Conservation (phyloP, 2,888 invertebrate species). For the Pristionchus mayeri region DNA sequence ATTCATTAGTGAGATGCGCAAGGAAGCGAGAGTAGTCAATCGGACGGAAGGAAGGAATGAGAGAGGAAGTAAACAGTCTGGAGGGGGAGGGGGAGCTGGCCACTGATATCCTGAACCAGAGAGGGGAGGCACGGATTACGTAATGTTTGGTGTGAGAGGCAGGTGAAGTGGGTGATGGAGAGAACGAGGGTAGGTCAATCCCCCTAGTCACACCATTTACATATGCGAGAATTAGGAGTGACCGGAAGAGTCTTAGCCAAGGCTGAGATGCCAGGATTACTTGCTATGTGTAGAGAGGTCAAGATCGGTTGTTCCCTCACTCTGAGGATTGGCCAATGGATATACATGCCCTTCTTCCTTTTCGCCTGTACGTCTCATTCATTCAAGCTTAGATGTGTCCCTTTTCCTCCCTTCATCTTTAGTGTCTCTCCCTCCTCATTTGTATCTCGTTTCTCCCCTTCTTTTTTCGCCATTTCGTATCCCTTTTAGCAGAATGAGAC, state of each 20-base stretch:
- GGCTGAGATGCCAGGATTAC: too few species aligned
- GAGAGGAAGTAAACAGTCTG: neutral
- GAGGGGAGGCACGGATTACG: neutral
- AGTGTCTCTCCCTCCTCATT: neutral
- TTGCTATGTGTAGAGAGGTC: neutral
- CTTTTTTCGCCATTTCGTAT: neutral
- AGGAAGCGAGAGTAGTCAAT: neutral
- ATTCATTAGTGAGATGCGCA: neutral
- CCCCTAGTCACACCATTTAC: constrained; percentile 11
- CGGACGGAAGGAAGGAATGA: constrained; percentile 26
- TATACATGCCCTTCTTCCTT: neutral
- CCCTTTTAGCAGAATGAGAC: constrained; percentile 2
- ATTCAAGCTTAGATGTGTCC: neutral
- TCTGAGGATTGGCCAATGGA: neutral
- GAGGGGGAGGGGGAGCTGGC: neutral
- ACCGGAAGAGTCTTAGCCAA: constrained; percentile 6
- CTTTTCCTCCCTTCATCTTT: neutral
- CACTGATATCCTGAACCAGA: constrained; percentile 11
- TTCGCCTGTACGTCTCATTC: neutral
- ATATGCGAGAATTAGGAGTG: constrained; percentile 20
- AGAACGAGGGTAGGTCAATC: constrained; percentile 16
- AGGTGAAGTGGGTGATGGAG: neutral
- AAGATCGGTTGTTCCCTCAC: neutral
- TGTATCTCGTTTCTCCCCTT: constrained; percentile 4
- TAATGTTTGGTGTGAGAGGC: constrained; percentile 44